A percentile compares a stretch with the other conserved stretches of the same genome.
Evolutionary conservation across 2,888 invertebrate genomes (phyloP).

Genomic region (Lochmaea crataegi): DNA sequence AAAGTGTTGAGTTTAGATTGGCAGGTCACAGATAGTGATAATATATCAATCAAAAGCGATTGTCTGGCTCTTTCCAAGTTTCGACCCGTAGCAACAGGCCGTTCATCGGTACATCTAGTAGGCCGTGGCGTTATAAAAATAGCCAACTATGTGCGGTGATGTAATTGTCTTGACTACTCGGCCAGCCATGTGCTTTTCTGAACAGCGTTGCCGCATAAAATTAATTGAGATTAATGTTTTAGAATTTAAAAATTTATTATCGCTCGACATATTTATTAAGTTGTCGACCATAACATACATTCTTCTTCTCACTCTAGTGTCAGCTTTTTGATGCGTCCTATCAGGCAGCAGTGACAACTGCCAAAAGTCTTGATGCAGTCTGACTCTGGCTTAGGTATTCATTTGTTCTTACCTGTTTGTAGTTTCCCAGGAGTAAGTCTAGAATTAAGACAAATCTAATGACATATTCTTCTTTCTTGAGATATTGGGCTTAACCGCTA

Average conservation of each 20-base stretch:
- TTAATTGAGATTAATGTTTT: neutral
- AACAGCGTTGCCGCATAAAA: neutral
- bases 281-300: too few species aligned
- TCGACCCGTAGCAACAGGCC: constrained; percentile 11
- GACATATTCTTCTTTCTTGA: too few species aligned
- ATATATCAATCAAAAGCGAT: constrained; percentile 1
- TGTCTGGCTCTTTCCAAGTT: constrained; percentile 8
- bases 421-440: too few species aligned
- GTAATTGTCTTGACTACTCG: neutral
- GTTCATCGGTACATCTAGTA: constrained; percentile 9
- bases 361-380: too few species aligned
- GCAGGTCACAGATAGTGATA: neutral
- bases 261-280: neutral
- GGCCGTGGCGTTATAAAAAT: neutral
- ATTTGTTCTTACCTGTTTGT: too few species aligned
- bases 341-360: too few species aligned
- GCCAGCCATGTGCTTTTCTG: neutral
- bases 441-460: too few species aligned
- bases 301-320: too few species aligned
- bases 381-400: too few species aligned
- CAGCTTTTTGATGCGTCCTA: too few species aligned
- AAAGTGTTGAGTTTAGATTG: neutral
- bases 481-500: too few species aligned
- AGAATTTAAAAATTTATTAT: neutral
- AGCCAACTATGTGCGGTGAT: constrained; percentile 4